Percentiles rank a stretch among this genome's conserved stretches.
phyloP scores from a whole-genome alignment of 2,888 invertebrate genomes.

The Phlogophora meticulosa region DNA sequence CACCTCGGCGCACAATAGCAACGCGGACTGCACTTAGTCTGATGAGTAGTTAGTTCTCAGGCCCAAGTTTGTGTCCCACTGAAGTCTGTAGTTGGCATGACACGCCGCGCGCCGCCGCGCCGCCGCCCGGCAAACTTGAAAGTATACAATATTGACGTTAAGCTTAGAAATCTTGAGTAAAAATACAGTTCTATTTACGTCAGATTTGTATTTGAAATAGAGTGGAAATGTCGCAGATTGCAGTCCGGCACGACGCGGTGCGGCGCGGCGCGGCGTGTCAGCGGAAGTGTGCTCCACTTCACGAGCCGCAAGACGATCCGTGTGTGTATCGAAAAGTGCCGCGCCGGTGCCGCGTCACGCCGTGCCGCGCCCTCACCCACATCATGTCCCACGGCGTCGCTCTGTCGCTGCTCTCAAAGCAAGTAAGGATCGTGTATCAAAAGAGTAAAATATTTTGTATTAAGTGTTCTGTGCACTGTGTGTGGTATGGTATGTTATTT shows the following conservation, averaged over 20 bases:
- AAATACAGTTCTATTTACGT: conserved; percentile 41
- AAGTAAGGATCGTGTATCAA: conserved; percentile 3
- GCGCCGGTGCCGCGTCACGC: not conserved
- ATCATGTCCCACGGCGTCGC: conserved; percentile 1
- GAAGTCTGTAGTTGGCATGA: not conserved
- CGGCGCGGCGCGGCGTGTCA: conserved; percentile 22
- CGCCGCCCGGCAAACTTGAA: not conserved
- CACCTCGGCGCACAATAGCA: conserved; percentile 7
- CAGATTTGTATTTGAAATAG: conserved; percentile 56
- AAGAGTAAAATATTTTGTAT: conserved; percentile 9
- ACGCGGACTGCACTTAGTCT: conserved; percentile 45
- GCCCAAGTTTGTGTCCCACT: conserved; percentile 7
- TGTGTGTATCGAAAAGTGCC: not conserved
- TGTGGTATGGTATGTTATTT: too few species aligned
- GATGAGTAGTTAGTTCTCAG: conserved; percentile 38
- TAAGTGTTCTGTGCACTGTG: not conserved
- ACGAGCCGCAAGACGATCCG: conserved; percentile 9
- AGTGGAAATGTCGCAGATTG: conserved; percentile 36
- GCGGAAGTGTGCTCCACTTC: conserved; percentile 50
- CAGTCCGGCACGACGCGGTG: conserved; percentile 11
- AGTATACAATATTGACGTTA: conserved; percentile 11
- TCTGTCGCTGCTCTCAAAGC: conserved; percentile 6
- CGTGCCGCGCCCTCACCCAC: conserved; percentile 2
- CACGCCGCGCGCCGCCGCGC: not conserved
- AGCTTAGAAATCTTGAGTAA: conserved; percentile 20